These are phyloP conservation scores for Thereuonema tuberculata DNA, from an alignment of 1,140 invertebrate species.

Conservation along the genomic window DNA sequence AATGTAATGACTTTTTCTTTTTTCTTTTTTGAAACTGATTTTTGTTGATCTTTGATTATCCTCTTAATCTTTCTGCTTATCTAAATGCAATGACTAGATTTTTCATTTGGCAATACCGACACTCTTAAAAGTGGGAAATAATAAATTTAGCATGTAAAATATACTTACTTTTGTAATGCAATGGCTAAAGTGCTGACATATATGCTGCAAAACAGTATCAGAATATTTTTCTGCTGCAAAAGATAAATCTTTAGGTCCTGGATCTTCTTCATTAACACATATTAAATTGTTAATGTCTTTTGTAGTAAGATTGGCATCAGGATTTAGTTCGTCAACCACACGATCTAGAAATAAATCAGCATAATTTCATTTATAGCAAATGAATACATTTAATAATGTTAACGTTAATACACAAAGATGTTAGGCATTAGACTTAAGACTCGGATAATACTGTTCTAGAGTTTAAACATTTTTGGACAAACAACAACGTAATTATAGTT, in stretches of 20 bases:
- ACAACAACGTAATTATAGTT: too few species aligned
- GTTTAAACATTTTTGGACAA: too few species aligned
- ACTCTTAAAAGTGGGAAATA: too few species aligned
- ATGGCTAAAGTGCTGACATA: conserved; percentile 50
- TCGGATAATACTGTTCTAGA: too few species aligned
- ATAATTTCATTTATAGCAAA: conserved; percentile 9
- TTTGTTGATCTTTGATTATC: too few species aligned
- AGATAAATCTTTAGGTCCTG: conserved; percentile 47
- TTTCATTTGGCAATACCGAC: too few species aligned
- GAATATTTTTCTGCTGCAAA: conserved; percentile 54
- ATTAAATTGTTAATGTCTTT: conserved; percentile 90
- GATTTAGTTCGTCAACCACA: conserved; percentile 95
- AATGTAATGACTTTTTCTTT: too few species aligned
- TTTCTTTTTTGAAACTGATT: too few species aligned
- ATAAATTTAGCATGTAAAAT: too few species aligned
- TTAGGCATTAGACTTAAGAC: too few species aligned
- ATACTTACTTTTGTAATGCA: conserved; percentile 35
- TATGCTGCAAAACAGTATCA: conserved; percentile 64
- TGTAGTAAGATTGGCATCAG: conserved; percentile 83
- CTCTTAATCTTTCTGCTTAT: too few species aligned
- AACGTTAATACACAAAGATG: neutral
- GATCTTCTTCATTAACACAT: conserved; percentile 76
- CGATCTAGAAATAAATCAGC: conserved; percentile 46
- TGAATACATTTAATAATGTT: neutral
- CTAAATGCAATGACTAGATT: too few species aligned